These are phyloP conservation scores for Panthera tigris DNA, from an alignment of 2,113 vertebrate genomes.

Conservation along the genomic window DNA sequence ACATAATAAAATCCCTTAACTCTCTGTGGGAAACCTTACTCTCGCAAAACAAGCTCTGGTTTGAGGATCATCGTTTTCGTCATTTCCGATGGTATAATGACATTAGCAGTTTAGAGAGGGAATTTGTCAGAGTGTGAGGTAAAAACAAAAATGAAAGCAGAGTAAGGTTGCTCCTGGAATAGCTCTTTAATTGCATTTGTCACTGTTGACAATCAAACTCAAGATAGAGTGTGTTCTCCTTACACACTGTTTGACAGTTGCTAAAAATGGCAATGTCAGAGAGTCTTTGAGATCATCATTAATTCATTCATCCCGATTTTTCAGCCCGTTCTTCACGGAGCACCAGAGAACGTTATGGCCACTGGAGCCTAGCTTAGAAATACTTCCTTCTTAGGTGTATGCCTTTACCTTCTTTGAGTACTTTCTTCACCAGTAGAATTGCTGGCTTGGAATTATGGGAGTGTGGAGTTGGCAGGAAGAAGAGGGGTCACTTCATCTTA, in stretches of 20 bases:
- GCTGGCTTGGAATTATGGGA: not conserved
- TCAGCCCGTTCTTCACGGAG: not conserved
- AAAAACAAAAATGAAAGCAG: conserved; percentile 52
- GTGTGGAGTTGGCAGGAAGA: not conserved
- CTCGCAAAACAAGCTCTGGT: conserved; percentile 10
- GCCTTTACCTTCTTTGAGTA: not conserved
- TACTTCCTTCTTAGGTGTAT: not conserved
- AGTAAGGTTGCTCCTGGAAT: conserved; percentile 51
- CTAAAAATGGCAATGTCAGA: conserved; percentile 76
- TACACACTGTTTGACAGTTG: conserved; percentile 31
- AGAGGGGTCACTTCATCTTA: not conserved
- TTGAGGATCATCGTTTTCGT: conserved; percentile 21
- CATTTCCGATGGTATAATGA: conserved; percentile 6
- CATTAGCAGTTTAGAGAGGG: conserved; percentile 15
- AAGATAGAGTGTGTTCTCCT: not conserved
- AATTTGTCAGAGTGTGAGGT: conserved; percentile 46
- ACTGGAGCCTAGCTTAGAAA: conserved; percentile 18
- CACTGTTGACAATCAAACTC: conserved; percentile 23
- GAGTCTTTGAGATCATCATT: conserved; percentile 73
- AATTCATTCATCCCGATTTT: conserved; percentile 68
- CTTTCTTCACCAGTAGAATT: not conserved
- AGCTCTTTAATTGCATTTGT: conserved; percentile 62
- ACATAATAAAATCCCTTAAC: not conserved
- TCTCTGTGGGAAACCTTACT: not conserved
- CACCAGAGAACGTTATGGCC: not conserved